Percentiles rank a stretch among this genome's conserved stretches.
These are phyloP conservation scores for Hippocampus mohnikei DNA, from an alignment of 2,113 vertebrate species.

Conservation along the genomic window DNA sequence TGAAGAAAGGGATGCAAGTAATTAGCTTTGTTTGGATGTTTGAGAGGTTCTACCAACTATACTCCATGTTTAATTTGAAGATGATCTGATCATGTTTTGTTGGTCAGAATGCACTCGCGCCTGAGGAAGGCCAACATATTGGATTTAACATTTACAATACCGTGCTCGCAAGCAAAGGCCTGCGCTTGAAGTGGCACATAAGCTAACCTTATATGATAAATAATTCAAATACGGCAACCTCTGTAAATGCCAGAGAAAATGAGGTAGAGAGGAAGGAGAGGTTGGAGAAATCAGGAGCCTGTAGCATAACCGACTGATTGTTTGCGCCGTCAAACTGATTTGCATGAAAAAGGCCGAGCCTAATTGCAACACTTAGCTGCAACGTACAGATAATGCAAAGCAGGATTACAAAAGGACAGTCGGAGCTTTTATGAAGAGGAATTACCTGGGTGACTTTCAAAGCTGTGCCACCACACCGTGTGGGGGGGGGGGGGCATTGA, in stretches of 20 bases:
- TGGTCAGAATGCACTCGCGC: constrained; percentile 39
- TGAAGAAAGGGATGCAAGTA: constrained; percentile 4
- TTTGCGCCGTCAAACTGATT: constrained; percentile 76
- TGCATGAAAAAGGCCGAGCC: constrained; percentile 73
- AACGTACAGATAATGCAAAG: constrained; percentile 69
- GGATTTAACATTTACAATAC: constrained; percentile 66
- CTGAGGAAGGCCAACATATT: constrained; percentile 54
- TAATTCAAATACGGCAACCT: constrained; percentile 73
- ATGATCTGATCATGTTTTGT: constrained; percentile 39
- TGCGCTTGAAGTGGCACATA: constrained; percentile 49
- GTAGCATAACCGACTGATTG: constrained; percentile 72
- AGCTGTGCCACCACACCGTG: constrained; percentile 42
- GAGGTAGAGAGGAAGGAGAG: constrained; percentile 42
- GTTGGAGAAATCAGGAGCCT: constrained; percentile 55
- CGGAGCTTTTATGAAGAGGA: constrained; percentile 62
- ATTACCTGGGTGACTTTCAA: constrained; percentile 57
- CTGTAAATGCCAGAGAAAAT: constrained; percentile 71
- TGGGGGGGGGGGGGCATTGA: constrained; percentile 16
- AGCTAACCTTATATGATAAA: constrained; percentile 73
- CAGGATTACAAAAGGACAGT: constrained; percentile 63
- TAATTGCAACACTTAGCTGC: constrained; percentile 79
- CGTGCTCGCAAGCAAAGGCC: constrained; percentile 42
- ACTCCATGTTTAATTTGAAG: constrained; percentile 40
- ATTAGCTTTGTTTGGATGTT: constrained; percentile 16
- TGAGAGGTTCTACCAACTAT: constrained; percentile 13